Percentiles rank a stretch among this genome's conserved stretches.
phyloP scores from a whole-genome alignment of 2,113 vertebrate genomes.

The Osmerus eperlanus region DNA sequence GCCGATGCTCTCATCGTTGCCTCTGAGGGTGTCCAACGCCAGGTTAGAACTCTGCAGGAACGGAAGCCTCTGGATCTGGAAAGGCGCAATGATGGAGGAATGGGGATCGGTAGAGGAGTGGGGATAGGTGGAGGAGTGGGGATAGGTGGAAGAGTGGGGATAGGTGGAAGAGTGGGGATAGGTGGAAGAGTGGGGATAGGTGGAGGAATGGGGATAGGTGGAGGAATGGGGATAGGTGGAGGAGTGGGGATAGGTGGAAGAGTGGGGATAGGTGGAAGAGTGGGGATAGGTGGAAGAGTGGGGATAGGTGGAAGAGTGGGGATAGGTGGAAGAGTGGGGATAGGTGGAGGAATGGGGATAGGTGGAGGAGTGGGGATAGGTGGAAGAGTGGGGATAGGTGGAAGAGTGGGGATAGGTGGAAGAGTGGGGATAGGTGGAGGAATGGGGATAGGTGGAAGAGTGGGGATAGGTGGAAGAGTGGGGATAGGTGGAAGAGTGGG shows the following conservation, averaged over 20 bases:
- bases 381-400: too few species aligned
- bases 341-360: too few species aligned
- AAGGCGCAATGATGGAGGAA: background rate
- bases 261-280: too few species aligned
- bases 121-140: background rate
- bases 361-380: too few species aligned
- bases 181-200: background rate
- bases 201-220: background rate
- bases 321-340: too few species aligned
- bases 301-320: too few species aligned
- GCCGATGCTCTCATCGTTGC: constrained; percentile 82
- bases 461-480: background rate
- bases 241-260: background rate
- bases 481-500: background rate
- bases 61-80: constrained; percentile 88
- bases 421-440: background rate
- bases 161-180: background rate
- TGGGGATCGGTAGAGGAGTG: background rate
- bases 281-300: too few species aligned
- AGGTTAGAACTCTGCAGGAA: constrained; percentile 92
- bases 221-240: background rate
- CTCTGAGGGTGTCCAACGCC: constrained; percentile 86
- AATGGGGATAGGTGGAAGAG: background rate
- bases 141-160: background rate
- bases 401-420: background rate